Conservation (phyloP, 2,113 vertebrate genomes). For the Dasypus novemcinctus region DNA sequence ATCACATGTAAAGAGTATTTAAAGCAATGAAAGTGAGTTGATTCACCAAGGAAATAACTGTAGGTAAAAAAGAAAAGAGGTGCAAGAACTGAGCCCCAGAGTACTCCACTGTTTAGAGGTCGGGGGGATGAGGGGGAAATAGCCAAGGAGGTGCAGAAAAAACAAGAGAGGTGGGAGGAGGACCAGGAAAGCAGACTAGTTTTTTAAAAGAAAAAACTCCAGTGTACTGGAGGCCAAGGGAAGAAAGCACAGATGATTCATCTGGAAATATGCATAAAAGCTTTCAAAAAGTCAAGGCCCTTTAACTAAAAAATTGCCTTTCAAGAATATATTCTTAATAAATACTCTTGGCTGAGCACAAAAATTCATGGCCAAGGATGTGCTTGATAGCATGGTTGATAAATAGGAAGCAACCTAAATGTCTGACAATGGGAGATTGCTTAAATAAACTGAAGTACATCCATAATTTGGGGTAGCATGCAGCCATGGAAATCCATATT, state of each 20-base stretch:
- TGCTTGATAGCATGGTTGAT: background rate
- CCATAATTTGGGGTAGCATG: background rate
- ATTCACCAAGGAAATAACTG: background rate
- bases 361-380: background rate
- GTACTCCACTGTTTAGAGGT: background rate
- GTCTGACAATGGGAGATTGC: background rate
- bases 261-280: background rate
- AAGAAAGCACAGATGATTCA: background rate
- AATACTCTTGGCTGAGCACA: background rate
- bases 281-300: background rate
- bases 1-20: background rate
- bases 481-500: background rate
- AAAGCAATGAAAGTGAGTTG: background rate
- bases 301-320: conserved; percentile 2
- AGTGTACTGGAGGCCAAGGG: background rate
- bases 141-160: background rate
- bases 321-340: conserved; percentile 2
- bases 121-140: background rate
- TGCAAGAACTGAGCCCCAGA: background rate
- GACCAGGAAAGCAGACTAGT: background rate
- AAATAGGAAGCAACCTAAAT: background rate
- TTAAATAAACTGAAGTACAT: background rate
- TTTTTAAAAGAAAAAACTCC: too few relatives aligned
- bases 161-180: background rate
- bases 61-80: background rate